Base-by-base conservation (phyloP, 2,797 vertebrate genomes). In the Uromys caudimaculatus region DNA sequence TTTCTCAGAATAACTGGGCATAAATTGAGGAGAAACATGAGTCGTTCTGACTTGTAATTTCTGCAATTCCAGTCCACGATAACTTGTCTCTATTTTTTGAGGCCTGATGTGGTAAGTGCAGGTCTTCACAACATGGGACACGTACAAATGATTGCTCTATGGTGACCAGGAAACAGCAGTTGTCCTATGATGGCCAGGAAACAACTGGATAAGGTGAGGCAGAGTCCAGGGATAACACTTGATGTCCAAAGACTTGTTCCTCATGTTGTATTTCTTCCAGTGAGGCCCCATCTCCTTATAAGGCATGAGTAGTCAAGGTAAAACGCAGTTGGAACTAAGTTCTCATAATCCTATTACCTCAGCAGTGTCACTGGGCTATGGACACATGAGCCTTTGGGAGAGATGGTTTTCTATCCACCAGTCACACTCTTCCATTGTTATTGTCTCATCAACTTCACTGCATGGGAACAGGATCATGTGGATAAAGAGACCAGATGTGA, bases 141-240 rank as follows among this genome's bases (percentile, higher is more conserved):
- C 6, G 0, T 47, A 12, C 19, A 60, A 47, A 44, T 47, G 41
- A 35, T 60, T 35, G 32, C 16, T 12, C 41, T 21, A 21, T 89
- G 16, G 50, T 44, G 67, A 24, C 24, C 52, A 56, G 52, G 10
- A 44, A 75, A 71, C 12, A 41, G 62, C 12, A 64, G 21, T 44
- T 32, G 11, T 38, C n/a, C 35, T 23, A 23, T 77, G 29, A 27
- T 60, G 52, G 52, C 17, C 17, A 44, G n/a, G 11, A 35, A 87
- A 56, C 9, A 76, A 35, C 1, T 5, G 6, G 17, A 19, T 19
- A 58, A 44, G 69, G 0, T 1, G 10, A 4, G 3, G 19, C 32
- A 47, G 24, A 16, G 10, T 60, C 11, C 10, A 58, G 29, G 44
- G 12, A 29, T 6, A 29, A 41, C 35, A 87, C 11, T 29, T 7